These are phyloP conservation scores for Tamandua tetradactyla DNA, from an alignment of 2,797 vertebrate species.

Conservation along the genomic window DNA sequence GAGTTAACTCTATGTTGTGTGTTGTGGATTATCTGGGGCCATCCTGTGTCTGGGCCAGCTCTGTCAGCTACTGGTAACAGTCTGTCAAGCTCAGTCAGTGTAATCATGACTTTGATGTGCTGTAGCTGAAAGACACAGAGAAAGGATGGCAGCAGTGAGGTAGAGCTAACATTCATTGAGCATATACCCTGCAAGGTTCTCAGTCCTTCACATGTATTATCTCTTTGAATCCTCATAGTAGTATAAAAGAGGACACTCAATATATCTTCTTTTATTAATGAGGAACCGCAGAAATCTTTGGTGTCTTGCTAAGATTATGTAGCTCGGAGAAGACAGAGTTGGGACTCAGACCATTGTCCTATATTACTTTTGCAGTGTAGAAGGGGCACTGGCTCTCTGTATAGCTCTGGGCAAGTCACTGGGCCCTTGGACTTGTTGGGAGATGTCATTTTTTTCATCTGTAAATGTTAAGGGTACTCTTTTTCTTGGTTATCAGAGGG, in stretches of 20 bases:
- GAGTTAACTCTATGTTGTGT: neutral
- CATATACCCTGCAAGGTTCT: neutral
- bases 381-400: neutral
- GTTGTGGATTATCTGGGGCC: neutral
- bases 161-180: neutral
- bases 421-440: neutral
- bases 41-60: neutral
- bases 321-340: neutral
- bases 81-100: neutral
- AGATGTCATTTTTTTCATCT: neutral
- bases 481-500: conserved; percentile 18
- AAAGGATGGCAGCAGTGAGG: neutral
- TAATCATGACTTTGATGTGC: neutral
- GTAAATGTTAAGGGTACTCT: neutral
- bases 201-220: neutral
- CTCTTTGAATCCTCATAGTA: neutral
- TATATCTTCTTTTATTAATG: neutral
- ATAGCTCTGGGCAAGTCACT: neutral
- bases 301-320: neutral
- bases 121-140: neutral
- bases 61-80: neutral
- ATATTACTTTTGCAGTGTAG: neutral
- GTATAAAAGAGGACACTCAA: neutral
- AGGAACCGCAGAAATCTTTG: neutral
- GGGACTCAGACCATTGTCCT: neutral